Evolutionary conservation across 2,113 vertebrate species (phyloP), one percentile per base, ranked within the genome.

Genomic region (Ursus arctos): DNA sequence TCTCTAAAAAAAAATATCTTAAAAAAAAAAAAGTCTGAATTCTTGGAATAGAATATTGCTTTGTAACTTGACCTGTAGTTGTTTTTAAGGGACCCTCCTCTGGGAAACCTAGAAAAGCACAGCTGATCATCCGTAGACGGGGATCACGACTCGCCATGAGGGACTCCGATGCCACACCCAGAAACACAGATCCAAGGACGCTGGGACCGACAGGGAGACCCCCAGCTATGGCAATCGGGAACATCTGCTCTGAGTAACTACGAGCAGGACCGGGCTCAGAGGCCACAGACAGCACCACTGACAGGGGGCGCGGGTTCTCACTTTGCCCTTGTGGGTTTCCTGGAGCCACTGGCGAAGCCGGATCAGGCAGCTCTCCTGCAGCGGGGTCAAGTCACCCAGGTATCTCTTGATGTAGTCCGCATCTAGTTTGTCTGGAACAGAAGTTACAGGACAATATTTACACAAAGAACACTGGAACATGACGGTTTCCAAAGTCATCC

Each of bases 281-380:
- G 31, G 9, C 12, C 33, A 26, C 7, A 11, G n/a, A 21, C 2
- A 2, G 18, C 36, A 0, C 26, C 21, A 5, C 19, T 3, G 3
- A 26, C 24, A 0, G 0, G 8, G 24, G 11, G n/a, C 6, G 2
- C 4, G 1, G 0, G 6, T 0, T 7, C 98, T 98, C 98, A 99
- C 99, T 98, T 99, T 99, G 98, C 99, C 99, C 98, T 99, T 99
- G 99, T 99, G 99, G 0, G 99, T 99, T 95, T 99, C 99, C 98
- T 99, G 99, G 15, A 99, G 99, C 99, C 99, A 99, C 97, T 99
- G 99, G 71, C 99, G 99, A 57, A 99, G 99, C 7, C 99, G 98
- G 97, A 99, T 99, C 22, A 99, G 99, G 98, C 99, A 99, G 99
- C 99, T 99, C 98, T 99, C 99, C 98, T 99, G 99, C 97, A 99